Evolutionary conservation across 2,797 vertebrate species (phyloP), one percentile per base, ranked within the genome.

Genomic region (Melanotaenia boesemani): DNA sequence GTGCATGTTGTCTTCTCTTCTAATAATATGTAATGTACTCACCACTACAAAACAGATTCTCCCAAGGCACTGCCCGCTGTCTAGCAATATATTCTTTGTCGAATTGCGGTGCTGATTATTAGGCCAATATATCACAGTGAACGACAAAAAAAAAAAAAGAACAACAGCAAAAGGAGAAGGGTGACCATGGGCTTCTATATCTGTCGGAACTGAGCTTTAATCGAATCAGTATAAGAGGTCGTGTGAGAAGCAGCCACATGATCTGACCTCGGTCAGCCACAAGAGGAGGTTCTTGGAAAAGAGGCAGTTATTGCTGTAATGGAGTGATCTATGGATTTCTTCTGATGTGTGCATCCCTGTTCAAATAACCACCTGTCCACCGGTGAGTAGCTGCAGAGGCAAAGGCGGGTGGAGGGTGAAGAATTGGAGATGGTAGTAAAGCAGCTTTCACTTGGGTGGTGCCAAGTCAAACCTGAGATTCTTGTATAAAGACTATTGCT

Each of bases 21-120:
- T 78, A 78, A 83, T 89, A 87, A 85, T 80, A 85, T 69, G 77
- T 85, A 82, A 86, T 86, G 82, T 77, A 84, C 85, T 89, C 77
- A 28, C 62, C 60, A 60, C 82, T 67, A 83, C 80, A 88, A 87
- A 86, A 71, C 41, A 67, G 70, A 67, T 64, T 65, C 72, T 85
- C 86, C 84, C 70, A 24, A 76, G 88, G 75, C 77, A 37, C 72
- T 36, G 6, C 55, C 64, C 39, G 71, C 61, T 82, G 81, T 65
- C 81, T 67, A n/a, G 61, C 71, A 30, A 56, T 90, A 86, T 87
- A 88, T 85, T 83, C 74, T 80, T 8, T 72, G 75, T 81, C n/a
- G 9, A 63, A 70, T 74, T 54, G 66, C 83, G 70, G 65, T 65
- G 26, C 65, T 65, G 77, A 81, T 91, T 92, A 92, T 94, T 93